These are phyloP conservation scores for Salminus brasiliensis DNA, from an alignment of 2,113 vertebrate genomes.

Conservation along the genomic window DNA sequence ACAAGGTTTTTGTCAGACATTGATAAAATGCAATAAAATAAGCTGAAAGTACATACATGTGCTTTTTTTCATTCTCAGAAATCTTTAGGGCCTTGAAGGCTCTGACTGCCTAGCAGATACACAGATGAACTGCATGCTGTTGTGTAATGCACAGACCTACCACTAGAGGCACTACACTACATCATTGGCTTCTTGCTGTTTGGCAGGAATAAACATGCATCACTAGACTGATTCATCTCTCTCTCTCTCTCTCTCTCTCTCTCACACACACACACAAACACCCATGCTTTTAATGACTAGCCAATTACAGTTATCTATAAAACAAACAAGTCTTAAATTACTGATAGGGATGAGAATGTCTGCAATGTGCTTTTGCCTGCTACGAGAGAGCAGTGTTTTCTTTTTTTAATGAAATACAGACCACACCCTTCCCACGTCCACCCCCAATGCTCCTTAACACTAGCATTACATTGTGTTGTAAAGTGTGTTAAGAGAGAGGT, in stretches of 20 bases:
- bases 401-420: conserved; percentile 44
- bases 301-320: conserved; percentile 14
- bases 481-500: conserved; percentile 37
- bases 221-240: conserved; percentile 2
- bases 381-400: conserved; percentile 38
- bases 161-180: conserved; percentile 78
- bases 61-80: too few species aligned
- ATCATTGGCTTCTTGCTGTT: conserved; percentile 49
- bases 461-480: conserved; percentile 41
- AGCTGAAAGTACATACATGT: too few species aligned
- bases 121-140: background rate
- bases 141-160: conserved; percentile 27
- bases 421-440: conserved; percentile 9
- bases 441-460: conserved; percentile 36
- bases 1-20: too few species aligned
- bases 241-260: conserved; percentile 50
- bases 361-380: conserved; percentile 26
- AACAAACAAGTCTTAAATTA: conserved; percentile 40
- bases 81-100: too few species aligned
- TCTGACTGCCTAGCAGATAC: too few species aligned
- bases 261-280: conserved; percentile 64
- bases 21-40: too few species aligned
- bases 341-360: conserved; percentile 42
- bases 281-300: conserved; percentile 14
- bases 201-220: conserved; percentile 1